Percentiles rank a stretch among this genome's conserved stretches.
Conservation (phyloP, 2,797 vertebrate species). For the Prunella strophiata region DNA sequence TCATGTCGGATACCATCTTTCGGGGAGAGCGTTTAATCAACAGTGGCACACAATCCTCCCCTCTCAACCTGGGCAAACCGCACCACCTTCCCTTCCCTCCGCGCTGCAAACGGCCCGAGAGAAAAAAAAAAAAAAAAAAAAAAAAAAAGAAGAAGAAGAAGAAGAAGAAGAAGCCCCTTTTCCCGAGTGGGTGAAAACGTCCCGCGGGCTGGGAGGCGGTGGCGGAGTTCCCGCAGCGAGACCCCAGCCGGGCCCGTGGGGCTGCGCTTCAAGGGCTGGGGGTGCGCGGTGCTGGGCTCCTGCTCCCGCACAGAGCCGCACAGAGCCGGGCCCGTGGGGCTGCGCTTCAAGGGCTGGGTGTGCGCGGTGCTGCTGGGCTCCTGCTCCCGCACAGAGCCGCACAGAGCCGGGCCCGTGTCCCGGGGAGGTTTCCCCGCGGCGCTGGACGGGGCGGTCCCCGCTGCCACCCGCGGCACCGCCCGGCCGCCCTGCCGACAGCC, state of each 20-base stretch:
- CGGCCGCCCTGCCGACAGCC: not conserved
- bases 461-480: not conserved
- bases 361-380: too few relatives aligned
- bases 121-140: too few relatives aligned
- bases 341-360: too few relatives aligned
- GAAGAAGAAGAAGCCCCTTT: fast-evolving
- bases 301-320: not conserved
- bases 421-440: not conserved
- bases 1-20: conserved; percentile 87
- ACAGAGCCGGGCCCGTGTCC: not conserved
- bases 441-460: not conserved
- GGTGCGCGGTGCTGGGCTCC: not conserved
- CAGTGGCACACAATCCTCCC: conserved; percentile 49
- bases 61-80: conserved; percentile 13
- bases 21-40: conserved; percentile 81
- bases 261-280: not conserved
- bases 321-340: not conserved
- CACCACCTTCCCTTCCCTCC: not conserved
- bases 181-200: not conserved
- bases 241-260: not conserved
- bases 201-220: not conserved
- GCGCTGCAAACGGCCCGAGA: not conserved
- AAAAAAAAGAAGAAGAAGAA: too few relatives aligned
- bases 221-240: not conserved
- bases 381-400: too few relatives aligned